These are phyloP conservation scores for Neolamprologus tretocephalus DNA, from an alignment of 2,113 vertebrate genomes.

Conservation along the genomic window DNA sequence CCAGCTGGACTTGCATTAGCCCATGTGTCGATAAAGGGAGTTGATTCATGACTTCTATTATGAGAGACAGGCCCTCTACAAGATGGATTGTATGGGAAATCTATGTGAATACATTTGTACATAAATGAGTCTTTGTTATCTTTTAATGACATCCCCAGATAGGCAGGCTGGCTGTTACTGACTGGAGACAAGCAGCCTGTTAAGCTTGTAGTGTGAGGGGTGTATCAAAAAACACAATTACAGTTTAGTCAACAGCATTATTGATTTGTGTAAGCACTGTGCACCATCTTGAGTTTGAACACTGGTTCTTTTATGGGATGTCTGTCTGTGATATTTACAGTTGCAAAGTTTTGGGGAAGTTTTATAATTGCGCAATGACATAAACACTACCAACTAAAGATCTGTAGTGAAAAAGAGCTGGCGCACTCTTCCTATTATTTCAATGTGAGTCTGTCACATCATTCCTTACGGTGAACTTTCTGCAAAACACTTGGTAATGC, in stretches of 20 bases:
- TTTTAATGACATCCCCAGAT: conserved; percentile 43
- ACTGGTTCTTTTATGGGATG: background rate
- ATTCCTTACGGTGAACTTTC: background rate
- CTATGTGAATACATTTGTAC: conserved; percentile 49
- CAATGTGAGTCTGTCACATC: background rate
- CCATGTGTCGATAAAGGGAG: conserved; percentile 29
- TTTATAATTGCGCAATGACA: background rate
- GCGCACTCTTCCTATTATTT: background rate
- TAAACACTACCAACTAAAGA: background rate
- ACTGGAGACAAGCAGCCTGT: conserved; percentile 34
- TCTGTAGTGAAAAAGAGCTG: background rate
- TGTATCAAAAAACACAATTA: conserved; percentile 32
- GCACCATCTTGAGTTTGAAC: background rate
- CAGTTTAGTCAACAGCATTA: background rate
- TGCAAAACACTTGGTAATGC: background rate
- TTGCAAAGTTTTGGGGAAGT: background rate
- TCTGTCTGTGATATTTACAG: background rate
- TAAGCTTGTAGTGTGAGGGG: conserved; percentile 15
- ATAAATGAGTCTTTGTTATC: conserved; percentile 56
- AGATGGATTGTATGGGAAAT: conserved; percentile 59
- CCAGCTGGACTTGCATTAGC: background rate
- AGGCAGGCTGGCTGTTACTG: conserved; percentile 32
- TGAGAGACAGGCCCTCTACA: conserved; percentile 17
- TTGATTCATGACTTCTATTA: conserved; percentile 50
- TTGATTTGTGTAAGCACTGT: background rate